These are phyloP conservation scores for Esox lucius DNA, from an alignment of 2,797 vertebrate genomes.

Conservation along the genomic window DNA sequence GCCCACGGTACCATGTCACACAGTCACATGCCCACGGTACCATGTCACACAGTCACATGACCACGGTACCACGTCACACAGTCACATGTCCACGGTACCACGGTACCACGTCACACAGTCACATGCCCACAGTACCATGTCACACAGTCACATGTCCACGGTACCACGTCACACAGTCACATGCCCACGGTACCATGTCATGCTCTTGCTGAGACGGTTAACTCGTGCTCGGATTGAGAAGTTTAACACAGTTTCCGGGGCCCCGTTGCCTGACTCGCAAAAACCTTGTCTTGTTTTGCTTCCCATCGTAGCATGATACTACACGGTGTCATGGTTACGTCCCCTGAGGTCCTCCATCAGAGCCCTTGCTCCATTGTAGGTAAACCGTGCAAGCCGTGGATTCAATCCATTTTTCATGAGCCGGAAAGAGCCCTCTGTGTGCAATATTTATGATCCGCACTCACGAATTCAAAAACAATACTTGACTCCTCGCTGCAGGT, in stretches of 20 bases:
- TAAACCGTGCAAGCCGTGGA: slow-evolving; percentile 41
- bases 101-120: no score
- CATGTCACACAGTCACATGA: no score
- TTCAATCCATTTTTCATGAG: slow-evolving; percentile 71
- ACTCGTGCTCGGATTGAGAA: slow-evolving; percentile 19
- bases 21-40: no score
- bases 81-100: no score
- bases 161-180: no score
- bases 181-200: no score
- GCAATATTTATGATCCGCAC: slow-evolving; percentile 75
- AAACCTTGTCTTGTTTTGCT: slow-evolving; percentile 41
- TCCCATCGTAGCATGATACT: slow-evolving; percentile 55
- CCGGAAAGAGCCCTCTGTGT: slow-evolving; percentile 49
- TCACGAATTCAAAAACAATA: slow-evolving; percentile 69
- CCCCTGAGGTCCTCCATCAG: slow-evolving; percentile 63
- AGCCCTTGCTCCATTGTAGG: slow-evolving; percentile 45
- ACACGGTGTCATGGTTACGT: slow-evolving; percentile 51
- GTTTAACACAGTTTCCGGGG: slow-evolving; percentile 44
- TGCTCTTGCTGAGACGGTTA: no score
- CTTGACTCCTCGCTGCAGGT: slow-evolving; percentile 56
- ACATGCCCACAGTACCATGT: no score
- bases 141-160: no score
- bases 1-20: no score
- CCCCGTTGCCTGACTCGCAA: slow-evolving; percentile 44
- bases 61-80: no score